Evolutionary conservation across 2,797 vertebrate species (phyloP), one percentile per base, ranked within the genome.

Genomic region (Anolis apletophallus): DNA sequence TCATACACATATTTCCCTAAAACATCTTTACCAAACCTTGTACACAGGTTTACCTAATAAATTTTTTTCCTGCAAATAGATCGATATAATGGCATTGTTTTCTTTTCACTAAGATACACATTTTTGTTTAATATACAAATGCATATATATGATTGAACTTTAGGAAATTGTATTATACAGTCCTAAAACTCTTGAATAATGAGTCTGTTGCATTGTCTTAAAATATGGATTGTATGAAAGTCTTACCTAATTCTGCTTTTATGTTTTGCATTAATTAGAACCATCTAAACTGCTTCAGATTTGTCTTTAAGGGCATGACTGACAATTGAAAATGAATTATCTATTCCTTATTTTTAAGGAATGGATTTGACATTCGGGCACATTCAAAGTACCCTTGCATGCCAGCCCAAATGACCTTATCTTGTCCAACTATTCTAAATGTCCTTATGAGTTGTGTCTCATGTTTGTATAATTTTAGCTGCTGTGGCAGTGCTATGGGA

Each of bases 401-500:
- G 0, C 1, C 14, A 23, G 14, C 13, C 8, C 50, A 84, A 88
- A 50, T 80, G 5, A 78, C 10, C 1, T 85, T 78, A 78, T 21
- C n/a, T 34, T 88, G 23, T 55, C 13, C 19, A 81, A 89, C 88
- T 71, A 0, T 68, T 83, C 78, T 55, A 77, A 83, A 88, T 69
- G 21, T 54, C 5, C 1, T 74, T 80, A 69, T 79, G 71, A 87
- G 73, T 82, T 23, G 11, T 1, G 26, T 89, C 86, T 88, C 16
- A 36, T 69, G 1, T 83, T 89, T 50, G 59, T 73, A 34, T 81
- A 87, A 83, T 84, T 88, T 90, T 12, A 77, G 68, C 8, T 34
- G 1, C 13, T 92, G 81, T 88, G 84, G 7, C 0, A 14, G 34
- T 3, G 57, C 0, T 13, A 2, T 1, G 40, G 89, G 9, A 86